Conservation (phyloP, 2,888 invertebrate genomes). For the Pherbina coryleti region DNA sequence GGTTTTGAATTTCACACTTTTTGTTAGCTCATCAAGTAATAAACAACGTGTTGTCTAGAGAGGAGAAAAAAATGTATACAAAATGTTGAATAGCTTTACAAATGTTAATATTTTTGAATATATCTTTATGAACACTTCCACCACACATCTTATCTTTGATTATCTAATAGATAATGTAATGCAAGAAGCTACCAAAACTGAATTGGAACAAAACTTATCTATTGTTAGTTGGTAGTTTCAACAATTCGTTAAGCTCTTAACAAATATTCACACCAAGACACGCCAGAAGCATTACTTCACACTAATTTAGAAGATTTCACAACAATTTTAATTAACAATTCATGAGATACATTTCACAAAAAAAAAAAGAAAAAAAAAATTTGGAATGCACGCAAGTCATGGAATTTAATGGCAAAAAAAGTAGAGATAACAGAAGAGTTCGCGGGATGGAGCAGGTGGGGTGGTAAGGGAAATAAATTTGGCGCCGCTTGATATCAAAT, state of each 20-base stretch:
- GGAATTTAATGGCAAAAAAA: background rate
- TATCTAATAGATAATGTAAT: no score
- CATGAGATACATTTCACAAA: background rate
- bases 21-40: no score
- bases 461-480: background rate
- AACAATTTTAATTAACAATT: conserved; percentile 14
- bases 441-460: background rate
- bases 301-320: no score
- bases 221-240: background rate
- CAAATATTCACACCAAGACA: background rate
- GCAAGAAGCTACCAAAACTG: background rate
- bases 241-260: background rate
- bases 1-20: no score
- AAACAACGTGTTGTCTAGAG: no score
- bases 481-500: conserved; percentile 11
- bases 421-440: no score
- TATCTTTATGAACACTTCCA: no score
- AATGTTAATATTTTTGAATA: no score
- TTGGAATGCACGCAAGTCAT: background rate
- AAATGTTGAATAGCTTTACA: no score
- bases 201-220: background rate
- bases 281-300: no score
- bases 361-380: background rate
- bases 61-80: no score
- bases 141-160: no score